Evolutionary conservation across 23 tunicate species (phyloP), one percentile per base, ranked within the genome.

Genomic region (Clavelina lepadiformis): DNA sequence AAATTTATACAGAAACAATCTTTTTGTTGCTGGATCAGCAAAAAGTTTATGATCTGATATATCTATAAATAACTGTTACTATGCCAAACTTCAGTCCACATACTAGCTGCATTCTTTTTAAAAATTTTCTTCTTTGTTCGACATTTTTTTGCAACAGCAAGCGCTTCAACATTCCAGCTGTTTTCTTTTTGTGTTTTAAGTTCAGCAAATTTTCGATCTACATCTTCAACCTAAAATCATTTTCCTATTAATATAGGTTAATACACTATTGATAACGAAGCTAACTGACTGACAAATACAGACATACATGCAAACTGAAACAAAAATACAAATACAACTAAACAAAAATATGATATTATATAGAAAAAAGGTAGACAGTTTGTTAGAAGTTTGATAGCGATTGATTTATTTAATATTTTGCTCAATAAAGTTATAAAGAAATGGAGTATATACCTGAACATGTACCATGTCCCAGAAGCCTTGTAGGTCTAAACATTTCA

Each of bases 401-500:
- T n/a, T n/a, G n/a, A n/a, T n/a, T n/a, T n/a, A n/a, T n/a, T n/a
- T n/a, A n/a, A n/a, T n/a, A n/a, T 21, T 55, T 21, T 21, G 28
- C 25, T 13, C 61, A 55, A 55, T 20, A 20, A 20, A 0, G 15
- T 55, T 55, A 15, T 25, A 55, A 55, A 55, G 25, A 55, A 20
- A 55, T n/a, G 46, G 13, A 28, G 23, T 8, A 54, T 35, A 27
- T 51, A 89, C 97, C 83, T 89, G 97, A 46, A 89, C 75, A 52
- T 69, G 68, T 34, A 89, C 75, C 97, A 89, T 89, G 30, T 89
- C 97, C 97, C 97, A 89, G 65, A 89, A 89, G 24, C 97, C 97
- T 49, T 89, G 83, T 35, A 89, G 64, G 45, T 89, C 97, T 28
- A 49, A 54, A 46, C 75, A 81, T 3, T 73, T 74, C 8, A 89